Percentiles rank a stretch among this genome's conserved stretches.
phyloP scores from a whole-genome alignment of 2,888 invertebrate species.

The Drosophila mettleri region DNA sequence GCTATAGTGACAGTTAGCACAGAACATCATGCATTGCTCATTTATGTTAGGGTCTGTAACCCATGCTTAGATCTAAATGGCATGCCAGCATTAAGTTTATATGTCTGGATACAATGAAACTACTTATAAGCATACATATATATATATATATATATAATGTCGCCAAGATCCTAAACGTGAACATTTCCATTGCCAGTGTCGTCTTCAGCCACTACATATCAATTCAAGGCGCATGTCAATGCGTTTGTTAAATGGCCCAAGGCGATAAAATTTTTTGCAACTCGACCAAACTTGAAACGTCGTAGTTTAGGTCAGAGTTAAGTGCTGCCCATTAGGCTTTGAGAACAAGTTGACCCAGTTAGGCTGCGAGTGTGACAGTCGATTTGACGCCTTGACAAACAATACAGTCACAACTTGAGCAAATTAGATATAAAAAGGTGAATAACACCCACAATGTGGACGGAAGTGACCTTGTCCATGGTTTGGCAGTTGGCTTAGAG shows the following conservation, averaged over 20 bases:
- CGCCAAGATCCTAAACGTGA: conserved; percentile 36
- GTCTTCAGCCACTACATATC: conserved; percentile 26
- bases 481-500: conserved; percentile 38
- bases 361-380: conserved; percentile 53
- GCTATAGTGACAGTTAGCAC: conserved; percentile 43
- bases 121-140: conserved; percentile 2
- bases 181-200: conserved; percentile 54
- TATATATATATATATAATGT: conserved; percentile 23
- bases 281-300: conserved; percentile 55
- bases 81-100: not conserved
- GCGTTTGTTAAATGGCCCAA: conserved; percentile 58
- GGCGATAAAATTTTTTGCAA: conserved; percentile 57
- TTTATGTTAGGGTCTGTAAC: conserved; percentile 32
- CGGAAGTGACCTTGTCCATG: conserved; percentile 79
- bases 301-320: conserved; percentile 52
- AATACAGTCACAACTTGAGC: conserved; percentile 58
- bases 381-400: conserved; percentile 70
- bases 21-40: conserved; percentile 41
- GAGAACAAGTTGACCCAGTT: conserved; percentile 68
- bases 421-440: conserved; percentile 52
- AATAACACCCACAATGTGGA: conserved; percentile 73
- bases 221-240: conserved; percentile 51
- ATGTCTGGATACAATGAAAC: too few relatives aligned
- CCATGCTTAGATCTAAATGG: conserved; percentile 8
- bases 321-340: conserved; percentile 49